Evolutionary conservation across 2,113 vertebrate genomes (phyloP), one percentile per base, ranked within the genome.

Genomic region (Coreoperca whiteheadi): DNA sequence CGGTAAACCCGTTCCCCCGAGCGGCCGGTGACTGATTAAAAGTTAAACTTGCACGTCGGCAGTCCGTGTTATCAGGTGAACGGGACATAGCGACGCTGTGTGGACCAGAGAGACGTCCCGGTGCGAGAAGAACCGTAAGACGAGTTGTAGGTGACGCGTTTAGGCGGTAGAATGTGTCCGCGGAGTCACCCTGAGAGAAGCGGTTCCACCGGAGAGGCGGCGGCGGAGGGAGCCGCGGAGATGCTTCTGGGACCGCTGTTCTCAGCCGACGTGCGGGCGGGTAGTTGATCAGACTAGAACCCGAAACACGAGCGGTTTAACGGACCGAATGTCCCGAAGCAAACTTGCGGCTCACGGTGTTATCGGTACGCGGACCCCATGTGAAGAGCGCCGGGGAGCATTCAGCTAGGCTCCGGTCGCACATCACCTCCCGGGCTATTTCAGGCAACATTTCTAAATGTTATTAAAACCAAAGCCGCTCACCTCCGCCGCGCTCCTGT

Each of bases 401-500:
- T 51, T 12, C 50, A 16, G 53, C 18, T 41, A 10, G 48, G 51
- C 74, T 73, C 66, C 60, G 54, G 68, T 41, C 68, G 28, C 63
- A 20, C 88, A 76, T 82, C 93, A 71, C 88, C 83, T 85, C 82
- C 69, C 59, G 53, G 59, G 37, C 46, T 79, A 71, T 79, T 84
- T 88, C 87, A 51, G 81, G 9, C 57, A 61, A 85, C 9, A 77
- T 51, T 75, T 34, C 78, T 66, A 84, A 75, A 82, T 71, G 64
- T 88, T 57, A 65, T 57, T 54, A 82, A 72, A 57, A 32, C 16
- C 2, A 48, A 65, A 86, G 84, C 57, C 56, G 46, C 90, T 93
- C 88, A 98, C 97, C 96, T 98, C 95, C 64, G 95, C 94, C 67
- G 97, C 97, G 79, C 93, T 95, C 88, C 95, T 86, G 95, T 96